Conservation (phyloP, 2,888 invertebrate genomes). For the Netelia virgata region DNA sequence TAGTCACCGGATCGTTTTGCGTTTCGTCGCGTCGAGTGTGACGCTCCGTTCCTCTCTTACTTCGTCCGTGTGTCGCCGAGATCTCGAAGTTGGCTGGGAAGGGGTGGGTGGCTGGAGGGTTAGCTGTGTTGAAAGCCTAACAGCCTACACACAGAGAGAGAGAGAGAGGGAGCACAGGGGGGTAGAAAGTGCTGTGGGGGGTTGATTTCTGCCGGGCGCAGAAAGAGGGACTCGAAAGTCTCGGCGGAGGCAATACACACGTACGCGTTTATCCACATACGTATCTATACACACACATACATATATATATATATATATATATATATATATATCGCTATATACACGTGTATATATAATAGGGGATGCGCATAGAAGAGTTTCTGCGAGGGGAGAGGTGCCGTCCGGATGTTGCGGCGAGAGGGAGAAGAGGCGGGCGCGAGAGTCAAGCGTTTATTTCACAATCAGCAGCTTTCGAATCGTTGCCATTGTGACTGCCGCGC, state of each 20-base stretch:
- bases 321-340: neutral
- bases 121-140: constrained; percentile 54
- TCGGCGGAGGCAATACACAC: constrained; percentile 22
- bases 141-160: constrained; percentile 8
- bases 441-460: constrained; percentile 82
- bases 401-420: constrained; percentile 52
- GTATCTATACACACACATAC: neutral
- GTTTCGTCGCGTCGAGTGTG: constrained; percentile 63
- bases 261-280: neutral
- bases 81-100: constrained; percentile 45
- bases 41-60: constrained; percentile 29
- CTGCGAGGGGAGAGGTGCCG: constrained; percentile 41
- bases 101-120: constrained; percentile 31
- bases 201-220: constrained; percentile 52
- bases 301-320: constrained; percentile 2
- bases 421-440: constrained; percentile 55
- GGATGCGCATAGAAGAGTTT: constrained; percentile 49
- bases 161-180: constrained; percentile 21
- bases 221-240: constrained; percentile 60
- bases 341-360: constrained; percentile 7
- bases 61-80: constrained; percentile 32
- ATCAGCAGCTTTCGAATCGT: constrained; percentile 83
- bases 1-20: constrained; percentile 59
- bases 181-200: constrained; percentile 46
- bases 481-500: constrained; percentile 79